Evolutionary conservation across 2,797 vertebrate genomes (phyloP).

Genomic region (Myoxocephalus aenaeus): DNA sequence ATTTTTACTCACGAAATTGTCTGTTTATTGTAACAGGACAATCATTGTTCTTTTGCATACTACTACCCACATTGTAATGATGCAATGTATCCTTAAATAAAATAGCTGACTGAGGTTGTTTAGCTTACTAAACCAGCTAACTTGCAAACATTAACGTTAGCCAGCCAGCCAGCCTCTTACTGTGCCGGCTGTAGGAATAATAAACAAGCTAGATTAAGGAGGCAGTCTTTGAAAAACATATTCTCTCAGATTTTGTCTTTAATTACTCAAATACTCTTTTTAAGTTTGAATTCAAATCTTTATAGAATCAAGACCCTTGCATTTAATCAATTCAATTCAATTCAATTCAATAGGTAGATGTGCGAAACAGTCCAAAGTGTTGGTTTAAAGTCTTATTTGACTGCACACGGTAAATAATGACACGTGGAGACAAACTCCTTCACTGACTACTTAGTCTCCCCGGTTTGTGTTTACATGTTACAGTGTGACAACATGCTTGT

Average conservation of each 20-base stretch:
- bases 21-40: background rate
- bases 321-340: background rate
- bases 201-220: background rate
- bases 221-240: too few species aligned
- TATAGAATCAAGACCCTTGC: background rate
- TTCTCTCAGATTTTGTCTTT: background rate
- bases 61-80: background rate
- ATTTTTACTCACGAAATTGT: background rate
- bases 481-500: constrained; percentile 8
- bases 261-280: background rate
- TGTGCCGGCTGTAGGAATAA: background rate
- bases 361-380: background rate
- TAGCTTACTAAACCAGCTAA: background rate
- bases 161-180: background rate
- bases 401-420: background rate
- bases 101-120: background rate
- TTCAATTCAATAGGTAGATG: background rate
- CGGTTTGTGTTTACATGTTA: constrained; percentile 2
- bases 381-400: constrained; percentile 1
- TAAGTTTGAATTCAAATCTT: constrained; percentile 4
- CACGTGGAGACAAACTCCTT: constrained; percentile 9
- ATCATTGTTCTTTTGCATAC: background rate
- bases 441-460: background rate
- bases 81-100: background rate
- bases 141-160: background rate